Evolutionary conservation across 2,113 vertebrate species (phyloP).

Genomic region (Gallinago jamesoni): DNA sequence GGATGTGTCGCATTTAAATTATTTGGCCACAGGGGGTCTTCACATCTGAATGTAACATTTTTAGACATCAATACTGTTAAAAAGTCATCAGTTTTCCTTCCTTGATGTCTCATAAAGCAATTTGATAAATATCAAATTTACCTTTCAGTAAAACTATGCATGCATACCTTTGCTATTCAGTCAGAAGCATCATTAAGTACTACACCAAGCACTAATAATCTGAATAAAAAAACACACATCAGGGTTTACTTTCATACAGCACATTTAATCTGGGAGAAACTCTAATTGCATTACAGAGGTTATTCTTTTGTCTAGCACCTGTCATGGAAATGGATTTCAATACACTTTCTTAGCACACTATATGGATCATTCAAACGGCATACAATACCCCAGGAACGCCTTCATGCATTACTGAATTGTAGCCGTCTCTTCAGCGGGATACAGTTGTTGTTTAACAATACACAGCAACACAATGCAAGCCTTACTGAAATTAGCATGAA

Average conservation of each 20-base stretch:
- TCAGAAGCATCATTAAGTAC: not conserved
- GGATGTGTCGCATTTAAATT: constrained; percentile 46
- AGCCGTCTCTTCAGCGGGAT: not conserved
- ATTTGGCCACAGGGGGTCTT: not conserved
- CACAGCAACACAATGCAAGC: not conserved
- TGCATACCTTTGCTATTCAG: not conserved
- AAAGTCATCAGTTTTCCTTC: not conserved
- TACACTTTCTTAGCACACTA: not conserved
- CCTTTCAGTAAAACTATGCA: not conserved
- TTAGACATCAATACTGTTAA: not conserved
- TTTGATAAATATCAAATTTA: not conserved
- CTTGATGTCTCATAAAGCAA: not conserved
- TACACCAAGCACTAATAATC: not conserved
- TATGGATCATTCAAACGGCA: not conserved
- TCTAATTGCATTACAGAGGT: not conserved
- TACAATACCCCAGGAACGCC: not conserved
- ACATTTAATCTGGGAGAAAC: not conserved
- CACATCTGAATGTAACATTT: not conserved
- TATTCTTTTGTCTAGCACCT: constrained; percentile 13
- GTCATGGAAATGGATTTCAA: not conserved
- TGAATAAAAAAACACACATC: not conserved
- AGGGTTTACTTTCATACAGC: not conserved
- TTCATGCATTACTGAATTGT: not conserved
- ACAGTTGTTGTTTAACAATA: not conserved
- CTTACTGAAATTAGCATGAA: not conserved